Base-by-base conservation (phyloP, 92 coral and sea anemone species). In the Bergia sp. region DNA sequence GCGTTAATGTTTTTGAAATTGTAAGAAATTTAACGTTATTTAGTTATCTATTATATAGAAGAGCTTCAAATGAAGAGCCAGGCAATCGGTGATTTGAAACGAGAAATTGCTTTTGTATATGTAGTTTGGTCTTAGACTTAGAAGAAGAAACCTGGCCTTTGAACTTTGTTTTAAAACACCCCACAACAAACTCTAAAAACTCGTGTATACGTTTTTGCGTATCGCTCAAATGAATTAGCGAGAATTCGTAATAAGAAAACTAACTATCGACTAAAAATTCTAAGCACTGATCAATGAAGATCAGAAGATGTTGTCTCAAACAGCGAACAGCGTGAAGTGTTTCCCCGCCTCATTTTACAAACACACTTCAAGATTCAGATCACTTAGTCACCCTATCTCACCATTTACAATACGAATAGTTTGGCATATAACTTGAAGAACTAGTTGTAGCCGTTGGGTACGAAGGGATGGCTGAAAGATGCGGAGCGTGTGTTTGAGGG, bases 351-450 rank as follows among this genome's bases (percentile, higher is more conserved):
- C 73, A 49, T 66, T 83, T 29, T 73, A 79, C 80, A 79, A 44
- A 79, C 82, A 49, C 82, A 45, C 82, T 79, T 79, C 65, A 79
- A 79, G 64, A 3, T 41, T 53, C 57, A 12, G 41, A 45, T 12
- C 82, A 36, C 82, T 29, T 37, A 20, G 55, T 42, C 40, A 79
- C 42, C 41, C n/a, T 79, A 57, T 23, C 38, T 49, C 61, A 84
- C 87, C 87, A 84, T 39, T 84, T 84, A 20, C 77, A 84, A 53
- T 84, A 84, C 79, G 87, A 71, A 71, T 84, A 84, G 64, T 84
- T 84, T 71, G 79, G 64, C 43, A 74, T 84, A 23, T 84, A 84
- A 65, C 9, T 73, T 23, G 79, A 84, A 71, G 77, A 71, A 7
- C 78, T 71, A n/a, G 87, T 72, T 69, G 87, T 84, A 36, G 75